Evolutionary conservation across 2,113 vertebrate genomes (phyloP).

Genomic region (Syrrhaptes paradoxus): DNA sequence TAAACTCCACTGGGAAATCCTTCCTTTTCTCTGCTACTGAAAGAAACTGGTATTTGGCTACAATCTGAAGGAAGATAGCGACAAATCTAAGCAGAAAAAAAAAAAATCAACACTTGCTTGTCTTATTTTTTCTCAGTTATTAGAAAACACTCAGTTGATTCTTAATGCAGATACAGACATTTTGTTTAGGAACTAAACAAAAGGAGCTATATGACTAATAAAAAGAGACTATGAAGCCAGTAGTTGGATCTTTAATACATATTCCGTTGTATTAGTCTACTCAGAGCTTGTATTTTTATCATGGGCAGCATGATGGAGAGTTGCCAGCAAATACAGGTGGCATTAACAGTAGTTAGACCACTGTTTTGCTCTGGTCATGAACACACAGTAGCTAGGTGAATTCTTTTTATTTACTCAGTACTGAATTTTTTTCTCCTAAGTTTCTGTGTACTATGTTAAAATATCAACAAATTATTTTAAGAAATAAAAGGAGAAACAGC

Average conservation of each 20-base stretch:
- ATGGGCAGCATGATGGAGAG: background rate
- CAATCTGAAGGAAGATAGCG: fast-evolving
- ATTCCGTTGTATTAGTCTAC: background rate
- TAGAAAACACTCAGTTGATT: background rate
- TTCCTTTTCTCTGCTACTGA: background rate
- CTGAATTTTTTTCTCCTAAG: background rate
- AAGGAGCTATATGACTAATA: background rate
- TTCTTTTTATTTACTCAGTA: background rate
- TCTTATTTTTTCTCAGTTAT: background rate
- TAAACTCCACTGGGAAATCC: background rate
- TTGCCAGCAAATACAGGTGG: background rate
- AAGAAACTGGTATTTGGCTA: background rate
- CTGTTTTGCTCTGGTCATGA: background rate
- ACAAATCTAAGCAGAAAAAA: background rate
- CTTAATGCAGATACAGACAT: background rate
- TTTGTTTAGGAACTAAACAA: background rate
- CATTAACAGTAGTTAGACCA: background rate
- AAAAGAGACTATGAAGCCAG: background rate
- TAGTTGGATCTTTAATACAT: background rate
- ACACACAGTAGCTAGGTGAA: background rate
- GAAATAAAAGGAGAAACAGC: background rate
- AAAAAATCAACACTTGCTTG: background rate
- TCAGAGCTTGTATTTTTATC: background rate
- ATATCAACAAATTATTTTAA: background rate
- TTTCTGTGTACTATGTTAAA: background rate